phyloP scores from a whole-genome alignment of 2,797 vertebrate species.

The Leucoraja ocellata region DNA sequence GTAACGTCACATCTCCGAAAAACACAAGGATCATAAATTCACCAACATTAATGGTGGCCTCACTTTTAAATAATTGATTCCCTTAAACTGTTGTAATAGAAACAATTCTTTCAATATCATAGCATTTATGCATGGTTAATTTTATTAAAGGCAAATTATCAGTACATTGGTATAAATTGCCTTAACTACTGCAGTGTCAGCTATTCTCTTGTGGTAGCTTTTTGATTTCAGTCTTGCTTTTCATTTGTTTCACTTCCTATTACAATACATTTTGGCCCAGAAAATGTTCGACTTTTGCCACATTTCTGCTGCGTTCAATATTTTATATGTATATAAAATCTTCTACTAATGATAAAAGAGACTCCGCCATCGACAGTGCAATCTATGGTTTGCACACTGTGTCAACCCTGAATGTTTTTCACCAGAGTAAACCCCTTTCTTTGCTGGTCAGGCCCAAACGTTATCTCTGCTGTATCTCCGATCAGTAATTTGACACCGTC shows the following conservation, averaged over 20 bases:
- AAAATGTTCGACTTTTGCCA: not conserved
- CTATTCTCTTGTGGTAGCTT: not conserved
- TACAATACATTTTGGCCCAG: not conserved
- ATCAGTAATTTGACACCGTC: conserved; percentile 47
- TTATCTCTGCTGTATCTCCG: conserved; percentile 25
- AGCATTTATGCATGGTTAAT: not conserved
- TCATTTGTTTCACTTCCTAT: conserved; percentile 29
- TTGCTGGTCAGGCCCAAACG: not conserved
- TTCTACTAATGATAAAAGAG: not conserved
- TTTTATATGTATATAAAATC: not conserved
- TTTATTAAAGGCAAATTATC: conserved; percentile 14
- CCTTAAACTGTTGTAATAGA: not conserved
- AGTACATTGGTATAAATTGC: conserved; percentile 27
- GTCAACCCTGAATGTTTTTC: not conserved
- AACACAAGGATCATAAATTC: not conserved
- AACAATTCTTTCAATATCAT: conserved; percentile 17
- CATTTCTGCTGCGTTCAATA: not conserved
- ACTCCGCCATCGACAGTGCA: not conserved
- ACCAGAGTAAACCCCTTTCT: not conserved
- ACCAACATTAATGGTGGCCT: not conserved
- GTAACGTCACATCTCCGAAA: not conserved
- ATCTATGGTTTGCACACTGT: not conserved
- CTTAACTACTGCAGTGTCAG: conserved; percentile 24
- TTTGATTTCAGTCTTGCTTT: conserved; percentile 11
- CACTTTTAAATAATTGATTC: conserved; percentile 25